phyloP scores from a whole-genome alignment of 2,888 invertebrate genomes.

The Nomada fabriciana region DNA sequence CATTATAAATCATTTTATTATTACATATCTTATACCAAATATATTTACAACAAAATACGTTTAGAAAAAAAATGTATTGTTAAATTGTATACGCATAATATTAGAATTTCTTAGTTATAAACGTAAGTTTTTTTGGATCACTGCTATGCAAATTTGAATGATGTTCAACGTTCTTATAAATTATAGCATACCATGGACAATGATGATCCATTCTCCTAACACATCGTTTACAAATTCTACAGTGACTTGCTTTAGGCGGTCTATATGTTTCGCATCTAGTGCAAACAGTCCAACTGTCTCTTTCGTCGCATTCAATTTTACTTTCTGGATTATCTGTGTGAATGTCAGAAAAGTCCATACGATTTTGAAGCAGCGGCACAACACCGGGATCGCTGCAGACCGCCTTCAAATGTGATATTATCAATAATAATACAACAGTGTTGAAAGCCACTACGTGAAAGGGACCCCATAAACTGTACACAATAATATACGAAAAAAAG shows the following conservation, averaged over 20 bases:
- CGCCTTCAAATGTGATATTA: constrained; percentile 92
- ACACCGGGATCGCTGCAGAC: constrained; percentile 96
- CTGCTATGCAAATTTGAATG: not conserved
- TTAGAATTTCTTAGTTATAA: not conserved
- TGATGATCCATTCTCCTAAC: constrained; percentile 94
- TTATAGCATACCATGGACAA: constrained; percentile 88
- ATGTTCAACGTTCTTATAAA: constrained; percentile 2
- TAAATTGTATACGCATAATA: not conserved
- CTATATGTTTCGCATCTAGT: constrained; percentile 92
- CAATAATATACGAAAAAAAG: constrained; percentile 33
- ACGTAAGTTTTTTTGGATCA: not conserved
- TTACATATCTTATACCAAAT: constrained; percentile 17
- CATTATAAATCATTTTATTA: constrained; percentile 39
- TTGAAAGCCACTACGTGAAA: constrained; percentile 93
- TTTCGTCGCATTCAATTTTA: constrained; percentile 85
- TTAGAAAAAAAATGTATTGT: not conserved
- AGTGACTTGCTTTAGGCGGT: constrained; percentile 94
- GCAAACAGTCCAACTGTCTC: constrained; percentile 92
- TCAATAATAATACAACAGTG: constrained; percentile 90
- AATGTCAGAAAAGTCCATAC: constrained; percentile 92
- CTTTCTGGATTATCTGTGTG: constrained; percentile 87
- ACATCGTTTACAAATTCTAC: constrained; percentile 93
- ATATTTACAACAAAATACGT: constrained; percentile 5
- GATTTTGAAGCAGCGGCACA: constrained; percentile 90
- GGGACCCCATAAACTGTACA: constrained; percentile 92